Evolutionary conservation across 1,140 invertebrate genomes (phyloP), one percentile per base, ranked within the genome.

Genomic region (Sinella curviseta): DNA sequence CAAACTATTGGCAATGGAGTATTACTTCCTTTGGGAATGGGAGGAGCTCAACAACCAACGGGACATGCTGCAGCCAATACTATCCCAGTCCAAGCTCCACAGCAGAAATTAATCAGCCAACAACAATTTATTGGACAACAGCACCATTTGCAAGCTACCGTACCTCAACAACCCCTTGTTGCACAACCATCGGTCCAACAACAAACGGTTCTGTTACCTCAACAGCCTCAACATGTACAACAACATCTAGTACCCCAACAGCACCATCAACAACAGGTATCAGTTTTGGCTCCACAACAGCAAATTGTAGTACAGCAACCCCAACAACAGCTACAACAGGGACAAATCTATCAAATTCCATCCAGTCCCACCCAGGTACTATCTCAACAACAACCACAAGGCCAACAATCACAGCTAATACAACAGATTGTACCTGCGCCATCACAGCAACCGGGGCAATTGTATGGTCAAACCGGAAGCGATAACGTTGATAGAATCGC

Each of bases 151-250:
- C 65, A 65, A 26, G 26, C 4, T 12, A 20, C 39, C 20, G 8
- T 48, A 12, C 39, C 39, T 12, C 39, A 48, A 20, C 39, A 48
- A 48, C 39, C 39, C 39, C 39, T 48, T 12, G 8, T 48, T 8
- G 39, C 39, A 20, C 39, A 48, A 48, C 39, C 8, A 48, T 20
- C 8, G 24, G 16, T 65, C 57, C 57, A 14, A 26, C 16, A 26
- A 65, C 8, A 8, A 65, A 14, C 26, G 24, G 39, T 48, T 48
- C 20, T 48, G 20, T 48, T 20, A 48, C 8, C 39, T 65, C 65
- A 70, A 70, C 65, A 70, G 65, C 65, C 57, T 48, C 39, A 60
- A 70, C 65, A 31, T 60, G 39, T 17, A 8, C 39, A 48, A 17
- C 57, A 60, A 60, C 57, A 60, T 14, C 14, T 3, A 60, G 12